A percentile compares a stretch with the other conserved stretches of the same genome.
phyloP scores from a whole-genome alignment of 1,140 invertebrate species.

The Vollenhovia emeryi region DNA sequence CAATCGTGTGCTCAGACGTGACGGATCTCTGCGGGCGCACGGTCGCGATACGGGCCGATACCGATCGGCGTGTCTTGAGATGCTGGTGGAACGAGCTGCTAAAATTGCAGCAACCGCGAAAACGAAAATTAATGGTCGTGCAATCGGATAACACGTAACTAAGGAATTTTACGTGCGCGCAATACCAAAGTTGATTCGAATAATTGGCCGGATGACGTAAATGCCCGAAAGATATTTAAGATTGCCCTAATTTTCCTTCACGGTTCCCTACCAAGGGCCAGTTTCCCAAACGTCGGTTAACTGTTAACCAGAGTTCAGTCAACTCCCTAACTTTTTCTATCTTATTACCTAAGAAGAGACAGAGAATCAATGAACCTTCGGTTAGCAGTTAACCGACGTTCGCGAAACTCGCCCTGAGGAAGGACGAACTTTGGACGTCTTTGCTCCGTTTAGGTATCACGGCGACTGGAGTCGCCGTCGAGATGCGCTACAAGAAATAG shows the following conservation, averaged over 20 bases:
- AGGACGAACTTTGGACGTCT: neutral
- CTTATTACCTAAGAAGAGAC: no score
- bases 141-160: neutral
- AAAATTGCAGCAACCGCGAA: neutral
- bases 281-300: no score
- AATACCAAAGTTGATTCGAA: neutral
- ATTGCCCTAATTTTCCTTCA: neutral
- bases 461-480: neutral
- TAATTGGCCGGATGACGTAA: neutral
- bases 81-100: neutral
- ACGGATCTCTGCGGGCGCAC: constrained; percentile 12
- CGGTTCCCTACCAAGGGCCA: neutral
- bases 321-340: no score
- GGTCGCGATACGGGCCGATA: neutral
- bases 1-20: constrained; percentile 25
- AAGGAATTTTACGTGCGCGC: neutral
- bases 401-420: no score
- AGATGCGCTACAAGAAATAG: neutral
- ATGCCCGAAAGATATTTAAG: neutral
- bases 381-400: no score
- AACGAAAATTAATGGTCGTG: neutral
- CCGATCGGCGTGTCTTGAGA: neutral
- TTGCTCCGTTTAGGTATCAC: neutral
- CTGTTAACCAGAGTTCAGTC: no score
- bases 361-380: no score